Percentiles rank a stretch among this genome's conserved stretches.
These are phyloP conservation scores for Drosophila ironensis DNA, from an alignment of 1,140 invertebrate species.

Conservation along the genomic window DNA sequence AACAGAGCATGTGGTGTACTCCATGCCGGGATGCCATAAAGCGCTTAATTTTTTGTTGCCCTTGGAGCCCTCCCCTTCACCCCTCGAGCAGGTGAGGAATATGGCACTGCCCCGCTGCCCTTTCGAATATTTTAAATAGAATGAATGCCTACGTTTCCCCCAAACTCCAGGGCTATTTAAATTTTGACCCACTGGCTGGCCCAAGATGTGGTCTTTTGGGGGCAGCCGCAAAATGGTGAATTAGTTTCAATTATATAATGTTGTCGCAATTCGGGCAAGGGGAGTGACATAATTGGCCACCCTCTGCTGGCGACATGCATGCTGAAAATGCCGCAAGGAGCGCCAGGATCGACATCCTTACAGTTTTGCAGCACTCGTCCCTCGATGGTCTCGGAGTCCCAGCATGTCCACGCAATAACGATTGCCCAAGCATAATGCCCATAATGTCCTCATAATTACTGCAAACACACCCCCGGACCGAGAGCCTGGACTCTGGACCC, in stretches of 20 bases:
- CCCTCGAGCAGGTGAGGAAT: conserved; percentile 64
- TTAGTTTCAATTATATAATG: conserved; percentile 81
- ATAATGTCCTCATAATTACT: conserved; percentile 81
- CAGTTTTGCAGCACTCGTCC: conserved; percentile 8
- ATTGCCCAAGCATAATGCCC: conserved; percentile 68
- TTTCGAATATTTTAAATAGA: neutral
- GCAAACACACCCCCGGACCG: conserved; percentile 21
- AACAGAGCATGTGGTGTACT: conserved; percentile 71
- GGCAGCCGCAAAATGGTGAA: conserved; percentile 68
- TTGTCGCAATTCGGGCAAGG: conserved; percentile 65
- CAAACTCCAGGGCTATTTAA: conserved; percentile 3
- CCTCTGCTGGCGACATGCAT: conserved; percentile 53
- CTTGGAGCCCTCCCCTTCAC: conserved; percentile 42
- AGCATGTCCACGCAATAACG: conserved; percentile 80
- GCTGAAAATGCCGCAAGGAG: conserved; percentile 59
- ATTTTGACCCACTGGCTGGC: conserved; percentile 10
- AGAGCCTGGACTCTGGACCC: neutral
- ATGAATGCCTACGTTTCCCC: conserved; percentile 1
- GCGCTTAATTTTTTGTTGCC: conserved; percentile 70
- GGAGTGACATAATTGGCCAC: neutral
- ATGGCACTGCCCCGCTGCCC: conserved; percentile 18
- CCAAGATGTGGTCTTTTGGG: conserved; percentile 52
- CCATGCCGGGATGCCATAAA: conserved; percentile 61
- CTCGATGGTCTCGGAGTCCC: conserved; percentile 26
- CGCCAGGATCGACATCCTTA: conserved; percentile 30